Evolutionary conservation across 1,140 invertebrate genomes (phyloP).

Genomic region (Orius insidiosus): DNA sequence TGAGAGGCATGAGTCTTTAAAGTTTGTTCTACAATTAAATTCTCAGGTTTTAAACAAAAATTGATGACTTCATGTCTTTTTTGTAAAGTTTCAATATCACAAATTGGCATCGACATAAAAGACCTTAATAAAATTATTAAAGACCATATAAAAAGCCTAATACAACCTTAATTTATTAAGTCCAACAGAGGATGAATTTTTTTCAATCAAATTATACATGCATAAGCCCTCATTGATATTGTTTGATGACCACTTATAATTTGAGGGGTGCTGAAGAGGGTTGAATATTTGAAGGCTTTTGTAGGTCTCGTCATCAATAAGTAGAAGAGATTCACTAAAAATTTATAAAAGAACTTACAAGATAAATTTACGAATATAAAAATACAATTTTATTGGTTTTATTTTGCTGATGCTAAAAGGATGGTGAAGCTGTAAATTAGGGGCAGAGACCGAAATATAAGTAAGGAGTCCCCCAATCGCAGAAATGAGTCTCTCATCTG

Average conservation of each 20-base stretch:
- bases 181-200: constrained; percentile 47
- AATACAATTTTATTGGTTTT: background rate
- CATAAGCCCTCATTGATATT: constrained; percentile 49
- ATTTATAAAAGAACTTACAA: background rate
- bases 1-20: constrained; percentile 37
- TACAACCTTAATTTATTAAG: constrained; percentile 25
- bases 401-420: too few species aligned
- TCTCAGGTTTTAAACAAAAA: constrained; percentile 35
- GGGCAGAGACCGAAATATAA: background rate
- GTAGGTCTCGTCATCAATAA: constrained; percentile 50
- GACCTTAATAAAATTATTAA: too few species aligned
- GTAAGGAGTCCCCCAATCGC: background rate
- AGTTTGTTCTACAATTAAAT: constrained; percentile 35
- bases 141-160: too few species aligned
- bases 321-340: constrained; percentile 26
- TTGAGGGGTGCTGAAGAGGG: constrained; percentile 51
- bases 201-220: constrained; percentile 50
- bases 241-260: constrained; percentile 42
- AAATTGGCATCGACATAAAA: constrained; percentile 40
- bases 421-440: too few species aligned
- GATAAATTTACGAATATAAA: background rate
- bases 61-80: constrained; percentile 40
- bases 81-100: constrained; percentile 32
- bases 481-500: constrained; percentile 4
- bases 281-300: constrained; percentile 58